Conservation (phyloP, 2,113 vertebrate genomes). For the Neoarius graeffei region DNA sequence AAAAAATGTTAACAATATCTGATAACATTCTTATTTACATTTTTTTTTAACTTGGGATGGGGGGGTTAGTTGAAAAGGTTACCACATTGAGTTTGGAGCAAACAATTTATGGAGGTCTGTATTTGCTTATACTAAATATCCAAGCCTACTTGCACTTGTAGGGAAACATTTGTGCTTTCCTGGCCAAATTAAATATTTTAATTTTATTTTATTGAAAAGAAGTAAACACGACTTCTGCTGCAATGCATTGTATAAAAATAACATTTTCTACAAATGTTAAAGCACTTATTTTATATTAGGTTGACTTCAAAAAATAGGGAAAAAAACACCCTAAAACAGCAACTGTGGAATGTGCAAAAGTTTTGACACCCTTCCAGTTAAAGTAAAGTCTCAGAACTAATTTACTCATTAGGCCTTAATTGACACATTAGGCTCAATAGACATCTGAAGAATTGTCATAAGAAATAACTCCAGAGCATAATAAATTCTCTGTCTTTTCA, state of each 20-base stretch:
- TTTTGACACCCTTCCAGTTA: not conserved
- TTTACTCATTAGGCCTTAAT: not conserved
- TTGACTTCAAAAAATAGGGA: too few relatives aligned
- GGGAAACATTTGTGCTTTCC: not conserved
- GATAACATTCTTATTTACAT: not conserved
- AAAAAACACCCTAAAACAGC: not conserved
- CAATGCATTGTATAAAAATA: not conserved
- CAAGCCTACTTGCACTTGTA: not conserved
- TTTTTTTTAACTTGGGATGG: not conserved
- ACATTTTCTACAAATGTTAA: not conserved
- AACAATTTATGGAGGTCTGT: not conserved
- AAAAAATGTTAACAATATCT: not conserved
- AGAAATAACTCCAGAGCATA: not conserved
- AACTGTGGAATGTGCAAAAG: not conserved
- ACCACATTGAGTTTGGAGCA: not conserved
- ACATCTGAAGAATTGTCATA: not conserved
- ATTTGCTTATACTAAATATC: not conserved
- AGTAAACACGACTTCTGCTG: not conserved
- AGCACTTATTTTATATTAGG: not conserved
- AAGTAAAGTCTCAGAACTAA: not conserved
- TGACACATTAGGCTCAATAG: not conserved
- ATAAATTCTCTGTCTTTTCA: not conserved
- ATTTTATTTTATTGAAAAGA: not conserved
- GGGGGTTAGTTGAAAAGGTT: not conserved
- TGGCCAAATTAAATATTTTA: not conserved